Conservation (phyloP, 2,888 invertebrate genomes). For the Orthosia gothica region DNA sequence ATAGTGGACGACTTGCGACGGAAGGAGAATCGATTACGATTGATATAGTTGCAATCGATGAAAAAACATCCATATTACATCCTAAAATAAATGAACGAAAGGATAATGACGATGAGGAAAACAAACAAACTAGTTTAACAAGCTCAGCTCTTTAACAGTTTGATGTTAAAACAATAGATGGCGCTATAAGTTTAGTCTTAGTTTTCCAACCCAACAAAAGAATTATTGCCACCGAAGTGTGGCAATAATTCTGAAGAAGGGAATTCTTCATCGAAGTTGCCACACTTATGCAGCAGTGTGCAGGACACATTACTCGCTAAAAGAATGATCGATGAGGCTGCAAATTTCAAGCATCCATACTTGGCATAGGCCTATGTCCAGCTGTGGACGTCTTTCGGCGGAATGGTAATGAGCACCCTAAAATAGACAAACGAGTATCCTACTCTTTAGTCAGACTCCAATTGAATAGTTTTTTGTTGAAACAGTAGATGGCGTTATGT, state of each 20-base stretch:
- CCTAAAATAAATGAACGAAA: neutral
- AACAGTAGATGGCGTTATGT: conserved; percentile 18
- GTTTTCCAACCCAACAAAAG: neutral
- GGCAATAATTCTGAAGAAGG: no score
- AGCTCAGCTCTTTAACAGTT: conserved; percentile 1
- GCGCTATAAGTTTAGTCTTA: neutral
- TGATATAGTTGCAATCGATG: neutral
- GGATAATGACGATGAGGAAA: neutral
- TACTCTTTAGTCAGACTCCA: neutral
- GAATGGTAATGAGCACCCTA: neutral
- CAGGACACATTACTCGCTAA: neutral
- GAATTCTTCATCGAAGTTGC: no score
- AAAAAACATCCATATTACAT: neutral
- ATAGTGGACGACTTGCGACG: no score
- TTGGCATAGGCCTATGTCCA: neutral
- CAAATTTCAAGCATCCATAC: neutral
- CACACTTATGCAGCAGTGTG: no score
- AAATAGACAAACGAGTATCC: neutral
- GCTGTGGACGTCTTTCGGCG: neutral
- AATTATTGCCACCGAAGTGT: no score
- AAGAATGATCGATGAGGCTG: neutral
- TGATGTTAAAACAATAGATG: conserved; percentile 13
- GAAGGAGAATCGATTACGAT: no score
- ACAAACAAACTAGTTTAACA: neutral
- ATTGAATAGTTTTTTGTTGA: neutral